Conservation (phyloP, 2,797 vertebrate species). For the Otus scops region DNA sequence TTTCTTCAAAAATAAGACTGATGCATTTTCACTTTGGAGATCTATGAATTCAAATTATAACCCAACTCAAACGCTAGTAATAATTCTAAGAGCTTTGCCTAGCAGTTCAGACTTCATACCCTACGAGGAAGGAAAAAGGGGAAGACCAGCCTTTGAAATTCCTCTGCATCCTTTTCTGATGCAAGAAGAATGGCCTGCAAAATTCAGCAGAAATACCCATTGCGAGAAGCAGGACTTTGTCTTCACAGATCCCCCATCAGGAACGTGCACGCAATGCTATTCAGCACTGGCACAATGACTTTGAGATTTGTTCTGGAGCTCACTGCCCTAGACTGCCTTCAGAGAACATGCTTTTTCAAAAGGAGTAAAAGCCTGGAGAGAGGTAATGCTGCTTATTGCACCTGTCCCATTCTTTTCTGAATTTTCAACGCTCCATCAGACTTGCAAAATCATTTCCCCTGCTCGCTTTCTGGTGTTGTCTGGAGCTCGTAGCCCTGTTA, state of each 20-base stretch:
- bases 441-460: neutral
- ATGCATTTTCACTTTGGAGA: neutral
- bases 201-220: neutral
- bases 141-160: neutral
- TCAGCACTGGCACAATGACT: neutral
- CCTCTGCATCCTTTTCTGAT: neutral
- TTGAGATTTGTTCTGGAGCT: neutral
- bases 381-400: neutral
- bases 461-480: neutral
- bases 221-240: neutral
- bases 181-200: neutral
- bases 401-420: neutral
- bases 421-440: neutral
- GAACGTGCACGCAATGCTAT: fast-evolving
- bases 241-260: neutral
- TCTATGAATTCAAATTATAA: neutral
- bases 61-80: neutral
- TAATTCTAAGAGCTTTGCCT: neutral
- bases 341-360: neutral
- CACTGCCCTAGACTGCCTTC: neutral
- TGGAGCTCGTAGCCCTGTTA: neutral
- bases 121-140: neutral
- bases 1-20: neutral
- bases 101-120: neutral
- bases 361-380: neutral